Evolutionary conservation across 2,797 vertebrate species (phyloP).

Genomic region (Sandelia bainsii): DNA sequence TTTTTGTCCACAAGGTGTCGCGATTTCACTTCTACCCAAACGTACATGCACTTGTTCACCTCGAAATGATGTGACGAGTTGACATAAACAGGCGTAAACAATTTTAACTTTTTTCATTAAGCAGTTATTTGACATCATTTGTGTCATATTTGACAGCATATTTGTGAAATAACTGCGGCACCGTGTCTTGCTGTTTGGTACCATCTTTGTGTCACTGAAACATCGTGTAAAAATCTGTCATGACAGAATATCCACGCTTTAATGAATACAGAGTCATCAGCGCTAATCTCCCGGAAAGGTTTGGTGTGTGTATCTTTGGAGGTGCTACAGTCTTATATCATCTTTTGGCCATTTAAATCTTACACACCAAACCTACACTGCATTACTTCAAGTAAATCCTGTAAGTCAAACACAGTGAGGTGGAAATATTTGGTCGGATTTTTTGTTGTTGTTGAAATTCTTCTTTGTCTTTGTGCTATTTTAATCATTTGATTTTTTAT

Average conservation of each 20-base stretch:
- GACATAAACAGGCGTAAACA: too few relatives aligned
- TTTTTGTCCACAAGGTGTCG: constrained; percentile 55
- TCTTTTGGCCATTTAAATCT: constrained; percentile 47
- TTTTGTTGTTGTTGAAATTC: not conserved
- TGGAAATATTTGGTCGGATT: not conserved
- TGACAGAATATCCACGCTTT: constrained; percentile 6
- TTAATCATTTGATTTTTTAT: not conserved
- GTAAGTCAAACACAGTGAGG: constrained; percentile 64
- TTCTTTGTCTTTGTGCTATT: not conserved
- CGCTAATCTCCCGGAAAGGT: constrained; percentile 69
- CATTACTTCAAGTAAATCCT: constrained; percentile 52
- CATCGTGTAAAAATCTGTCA: constrained; percentile 39
- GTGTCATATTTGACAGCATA: too few relatives aligned
- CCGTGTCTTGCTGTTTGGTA: too few relatives aligned
- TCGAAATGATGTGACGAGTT: too few relatives aligned
- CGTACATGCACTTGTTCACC: not conserved
- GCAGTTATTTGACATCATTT: too few relatives aligned
- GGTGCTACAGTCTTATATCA: constrained; percentile 39
- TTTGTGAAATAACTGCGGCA: not conserved
- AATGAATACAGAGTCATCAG: constrained; percentile 61
- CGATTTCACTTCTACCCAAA: not conserved
- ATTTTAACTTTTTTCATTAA: too few relatives aligned
- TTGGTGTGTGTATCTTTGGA: constrained; percentile 78
- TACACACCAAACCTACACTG: constrained; percentile 26
- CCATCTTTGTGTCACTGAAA: not conserved